Evolutionary conservation across 2,113 vertebrate genomes (phyloP), one percentile per base, ranked within the genome.

Genomic region (Ictidomys tridecemlineatus): DNA sequence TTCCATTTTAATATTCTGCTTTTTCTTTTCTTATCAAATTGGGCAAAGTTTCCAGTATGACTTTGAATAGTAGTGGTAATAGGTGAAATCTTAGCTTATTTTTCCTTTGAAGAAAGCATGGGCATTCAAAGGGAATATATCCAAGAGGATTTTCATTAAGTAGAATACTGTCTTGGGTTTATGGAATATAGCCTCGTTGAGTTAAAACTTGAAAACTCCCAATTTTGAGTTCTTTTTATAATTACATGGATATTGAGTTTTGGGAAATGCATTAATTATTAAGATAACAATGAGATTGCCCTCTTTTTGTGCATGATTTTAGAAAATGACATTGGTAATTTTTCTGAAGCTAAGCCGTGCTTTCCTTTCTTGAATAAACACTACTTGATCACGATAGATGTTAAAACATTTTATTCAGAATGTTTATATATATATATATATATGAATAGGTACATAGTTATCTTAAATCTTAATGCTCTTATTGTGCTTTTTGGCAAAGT

Each of bases 221-320:
- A 84, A n/a, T 61, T 79, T 86, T 56, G 10, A 69, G n/a, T 56
- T 13, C 8, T 76, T 97, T 96, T 84, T 10, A 37, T 56, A 93
- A 74, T 91, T 80, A 86, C 56, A 65, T 78, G 77, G 37, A 32
- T 67, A 73, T 18, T 89, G 13, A 67, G 63, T 79, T 90, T 74
- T 74, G 48, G 77, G 32, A 74, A 83, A 69, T 61, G 2, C 8
- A 37, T 42, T 74, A 72, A 85, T 69, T 63, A 63, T 85, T 61
- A n/a, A 91, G 76, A 51, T 79, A 48, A 72, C 42, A 79, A 48
- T 13, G 20, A 63, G 72, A 73, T 82, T 89, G 92, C 89, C 69
- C 30, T 78, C 26, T 51, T 94, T 91, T 74, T 37, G 7, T 85
- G 17, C 2, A 8, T 88, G 45, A 63, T 83, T 83, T 0, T 67